phyloP scores from a whole-genome alignment of 2,113 vertebrate genomes.

The Ptyas mucosa region DNA sequence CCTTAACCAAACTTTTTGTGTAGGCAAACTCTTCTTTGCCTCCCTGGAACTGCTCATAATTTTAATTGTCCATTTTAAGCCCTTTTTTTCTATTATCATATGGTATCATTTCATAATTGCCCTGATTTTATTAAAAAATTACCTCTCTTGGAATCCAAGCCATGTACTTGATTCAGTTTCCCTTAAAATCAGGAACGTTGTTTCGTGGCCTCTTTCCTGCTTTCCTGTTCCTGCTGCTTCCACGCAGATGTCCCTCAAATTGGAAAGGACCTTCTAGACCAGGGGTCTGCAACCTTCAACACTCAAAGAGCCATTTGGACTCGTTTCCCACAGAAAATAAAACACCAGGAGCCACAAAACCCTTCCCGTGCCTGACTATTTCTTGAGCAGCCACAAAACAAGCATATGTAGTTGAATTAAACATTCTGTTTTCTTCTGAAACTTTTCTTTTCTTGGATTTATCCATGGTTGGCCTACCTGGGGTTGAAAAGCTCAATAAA shows the following conservation, averaged over 20 bases:
- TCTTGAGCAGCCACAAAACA: too few species aligned
- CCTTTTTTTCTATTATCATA: neutral
- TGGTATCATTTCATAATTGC: neutral
- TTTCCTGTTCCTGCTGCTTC: neutral
- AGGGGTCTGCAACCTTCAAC: too few species aligned
- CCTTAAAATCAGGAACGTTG: neutral
- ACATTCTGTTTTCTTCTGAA: too few species aligned
- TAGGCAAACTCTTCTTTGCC: neutral
- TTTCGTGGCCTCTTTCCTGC: neutral
- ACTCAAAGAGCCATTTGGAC: too few species aligned
- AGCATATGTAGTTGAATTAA: too few species aligned
- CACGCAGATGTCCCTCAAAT: neutral
- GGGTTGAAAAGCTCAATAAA: too few species aligned
- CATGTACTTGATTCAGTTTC: neutral
- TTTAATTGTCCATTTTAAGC: neutral
- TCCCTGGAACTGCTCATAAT: neutral
- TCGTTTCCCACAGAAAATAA: too few species aligned
- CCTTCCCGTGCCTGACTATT: too few species aligned
- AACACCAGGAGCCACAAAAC: too few species aligned
- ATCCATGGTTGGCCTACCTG: too few species aligned
- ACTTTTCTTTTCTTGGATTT: too few species aligned
- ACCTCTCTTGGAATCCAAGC: neutral
- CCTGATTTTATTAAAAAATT: neutral
- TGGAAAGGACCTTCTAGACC: neutral
- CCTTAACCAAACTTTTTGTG: neutral